A percentile compares a stretch with the other conserved stretches of the same genome.
phyloP scores from a whole-genome alignment of 2,888 invertebrate genomes.

The Isotomurus palustris region DNA sequence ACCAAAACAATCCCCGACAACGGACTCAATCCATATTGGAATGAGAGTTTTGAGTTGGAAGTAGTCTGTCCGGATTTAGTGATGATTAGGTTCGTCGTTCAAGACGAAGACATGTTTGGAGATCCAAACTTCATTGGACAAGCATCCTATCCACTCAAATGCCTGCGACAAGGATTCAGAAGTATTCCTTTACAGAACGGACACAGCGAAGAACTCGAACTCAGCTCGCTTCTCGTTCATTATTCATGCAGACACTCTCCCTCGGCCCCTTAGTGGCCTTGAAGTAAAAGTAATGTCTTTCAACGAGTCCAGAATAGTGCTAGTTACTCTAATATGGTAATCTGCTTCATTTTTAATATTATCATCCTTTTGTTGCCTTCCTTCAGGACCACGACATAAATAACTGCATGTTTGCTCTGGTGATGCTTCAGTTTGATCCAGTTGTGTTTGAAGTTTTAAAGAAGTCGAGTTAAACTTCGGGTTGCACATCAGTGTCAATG shows the following conservation, averaged over 20 bases:
- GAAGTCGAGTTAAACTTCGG: no score
- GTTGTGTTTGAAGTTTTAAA: no score
- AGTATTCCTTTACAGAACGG: slow-evolving; percentile 86
- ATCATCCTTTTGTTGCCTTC: no score
- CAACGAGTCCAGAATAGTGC: no score
- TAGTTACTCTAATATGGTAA: no score
- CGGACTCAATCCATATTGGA: slow-evolving; percentile 91
- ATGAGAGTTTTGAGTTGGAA: slow-evolving; percentile 77
- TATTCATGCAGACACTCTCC: slow-evolving; percentile 60
- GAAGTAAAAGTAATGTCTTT: no score
- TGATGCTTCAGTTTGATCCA: no score
- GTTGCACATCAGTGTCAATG: no score
- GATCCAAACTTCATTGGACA: slow-evolving; percentile 96
- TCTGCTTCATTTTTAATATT: no score
- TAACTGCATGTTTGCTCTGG: no score
- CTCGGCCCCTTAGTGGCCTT: not conserved
- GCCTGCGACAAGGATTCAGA: slow-evolving; percentile 78
- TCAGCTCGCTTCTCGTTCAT: slow-evolving; percentile 82
- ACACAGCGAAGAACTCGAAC: slow-evolving; percentile 85
- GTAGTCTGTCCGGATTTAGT: slow-evolving; percentile 77
- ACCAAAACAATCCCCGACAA: slow-evolving; percentile 90
- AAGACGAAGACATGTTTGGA: slow-evolving; percentile 96
- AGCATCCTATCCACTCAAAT: slow-evolving; percentile 80
- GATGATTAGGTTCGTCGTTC: slow-evolving; percentile 77
- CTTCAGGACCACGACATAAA: no score